phyloP scores from a whole-genome alignment of 92 coral and sea anemone species.

The Epizoanthus stellaris region DNA sequence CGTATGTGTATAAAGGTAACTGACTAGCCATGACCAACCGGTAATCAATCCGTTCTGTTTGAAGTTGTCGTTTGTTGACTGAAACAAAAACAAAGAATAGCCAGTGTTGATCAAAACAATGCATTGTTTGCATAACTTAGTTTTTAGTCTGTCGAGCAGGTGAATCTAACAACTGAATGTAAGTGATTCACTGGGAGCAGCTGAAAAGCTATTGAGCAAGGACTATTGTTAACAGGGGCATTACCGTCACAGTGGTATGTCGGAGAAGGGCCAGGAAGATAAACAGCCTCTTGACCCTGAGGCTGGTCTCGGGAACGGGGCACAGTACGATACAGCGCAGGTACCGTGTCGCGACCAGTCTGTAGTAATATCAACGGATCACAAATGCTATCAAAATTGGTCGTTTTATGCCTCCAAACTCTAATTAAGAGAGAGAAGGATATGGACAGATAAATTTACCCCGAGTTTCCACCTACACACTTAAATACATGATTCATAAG shows the following conservation, averaged over 20 bases:
- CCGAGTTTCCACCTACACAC: too few species aligned
- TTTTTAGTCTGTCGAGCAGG: constrained; percentile 18
- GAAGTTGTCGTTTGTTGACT: not conserved
- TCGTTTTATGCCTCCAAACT: not conserved
- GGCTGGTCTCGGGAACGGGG: constrained; percentile 15
- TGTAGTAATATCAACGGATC: not conserved
- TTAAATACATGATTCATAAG: not conserved
- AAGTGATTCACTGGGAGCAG: not conserved
- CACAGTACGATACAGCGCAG: not conserved
- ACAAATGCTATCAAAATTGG: not conserved
- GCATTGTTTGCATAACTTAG: constrained; percentile 19
- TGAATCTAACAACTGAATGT: not conserved
- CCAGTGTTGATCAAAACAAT: constrained; percentile 23
- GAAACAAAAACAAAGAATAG: not conserved
- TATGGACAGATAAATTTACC: not conserved
- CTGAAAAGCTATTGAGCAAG: constrained; percentile 1
- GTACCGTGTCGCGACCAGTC: not conserved
- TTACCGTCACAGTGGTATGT: not conserved
- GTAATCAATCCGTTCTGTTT: not conserved
- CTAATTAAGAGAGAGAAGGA: not conserved
- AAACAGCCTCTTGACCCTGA: constrained; percentile 31
- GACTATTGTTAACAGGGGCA: not conserved
- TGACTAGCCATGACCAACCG: not conserved
- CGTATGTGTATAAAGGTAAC: not conserved
- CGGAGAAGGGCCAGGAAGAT: not conserved